Conservation (phyloP, 2,113 vertebrate species). For the Epinephelus cyanopodus region DNA sequence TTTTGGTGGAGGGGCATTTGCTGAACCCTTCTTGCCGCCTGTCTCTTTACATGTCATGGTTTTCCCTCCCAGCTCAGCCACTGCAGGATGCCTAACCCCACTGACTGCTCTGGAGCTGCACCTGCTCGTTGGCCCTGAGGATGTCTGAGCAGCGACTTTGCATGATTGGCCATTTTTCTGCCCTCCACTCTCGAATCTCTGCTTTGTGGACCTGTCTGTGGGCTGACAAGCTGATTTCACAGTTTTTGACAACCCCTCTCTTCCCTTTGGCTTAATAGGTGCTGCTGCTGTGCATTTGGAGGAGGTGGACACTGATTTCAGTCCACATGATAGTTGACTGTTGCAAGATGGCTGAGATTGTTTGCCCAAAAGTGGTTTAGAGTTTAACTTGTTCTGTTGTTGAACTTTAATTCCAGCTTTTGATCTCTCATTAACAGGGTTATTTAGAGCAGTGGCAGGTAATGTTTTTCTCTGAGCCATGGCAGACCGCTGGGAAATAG, state of each 20-base stretch:
- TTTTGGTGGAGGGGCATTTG: not conserved
- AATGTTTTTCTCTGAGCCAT: constrained; percentile 2
- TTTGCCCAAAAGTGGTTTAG: constrained; percentile 35
- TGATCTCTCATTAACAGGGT: not conserved
- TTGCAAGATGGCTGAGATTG: not conserved
- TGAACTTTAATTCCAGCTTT: constrained; percentile 14
- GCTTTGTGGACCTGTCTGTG: not conserved
- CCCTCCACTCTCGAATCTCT: not conserved
- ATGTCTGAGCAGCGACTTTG: not conserved
- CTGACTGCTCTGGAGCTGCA: not conserved
- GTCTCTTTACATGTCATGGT: not conserved
- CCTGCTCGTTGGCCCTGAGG: not conserved
- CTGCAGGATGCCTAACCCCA: not conserved
- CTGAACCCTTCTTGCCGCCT: not conserved
- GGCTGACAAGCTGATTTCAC: not conserved
- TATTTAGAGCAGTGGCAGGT: not conserved
- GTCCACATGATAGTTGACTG: not conserved
- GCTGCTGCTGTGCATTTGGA: constrained; percentile 10
- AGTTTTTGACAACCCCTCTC: not conserved
- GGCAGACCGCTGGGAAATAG: constrained; percentile 1
- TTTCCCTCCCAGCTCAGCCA: constrained; percentile 19
- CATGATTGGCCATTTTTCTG: not conserved
- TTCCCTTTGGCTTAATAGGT: not conserved
- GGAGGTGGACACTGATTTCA: not conserved
- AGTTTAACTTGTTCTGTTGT: not conserved